Percentiles rank a stretch among this genome's conserved stretches.
Conservation (phyloP, 2,113 vertebrate species). For the Boulengerochromis microlepis region DNA sequence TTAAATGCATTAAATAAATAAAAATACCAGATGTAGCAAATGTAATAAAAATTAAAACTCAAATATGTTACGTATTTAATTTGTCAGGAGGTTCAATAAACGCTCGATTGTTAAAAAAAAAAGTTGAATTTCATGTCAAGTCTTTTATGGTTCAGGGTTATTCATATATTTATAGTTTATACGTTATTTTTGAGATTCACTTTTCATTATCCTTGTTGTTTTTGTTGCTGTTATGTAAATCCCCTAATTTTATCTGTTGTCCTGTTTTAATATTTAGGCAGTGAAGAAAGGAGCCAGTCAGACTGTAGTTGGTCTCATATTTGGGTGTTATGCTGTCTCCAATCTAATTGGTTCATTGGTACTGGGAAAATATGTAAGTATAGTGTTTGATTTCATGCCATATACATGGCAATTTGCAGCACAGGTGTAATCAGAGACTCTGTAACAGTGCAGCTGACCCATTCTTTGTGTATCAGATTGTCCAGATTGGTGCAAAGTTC, state of each 20-base stretch:
- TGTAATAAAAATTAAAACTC: background rate
- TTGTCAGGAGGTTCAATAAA: background rate
- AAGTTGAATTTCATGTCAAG: background rate
- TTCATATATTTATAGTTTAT: background rate
- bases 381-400: rapidly evolving
- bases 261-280: constrained; percentile 67
- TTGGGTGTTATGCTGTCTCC: constrained; percentile 87
- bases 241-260: background rate
- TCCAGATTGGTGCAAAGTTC: constrained; percentile 91
- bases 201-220: background rate
- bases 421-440: rapidly evolving
- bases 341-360: constrained; percentile 80
- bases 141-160: background rate
- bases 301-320: constrained; percentile 84
- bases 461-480: constrained; percentile 74
- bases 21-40: background rate
- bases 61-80: background rate
- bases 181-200: background rate
- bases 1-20: background rate
- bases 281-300: constrained; percentile 80
- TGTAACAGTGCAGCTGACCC: rapidly evolving
- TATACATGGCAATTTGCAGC: background rate
- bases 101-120: rapidly evolving
- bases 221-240: rapidly evolving
- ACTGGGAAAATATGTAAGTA: constrained; percentile 90